Percentiles rank a stretch among this genome's conserved stretches.
These are phyloP conservation scores for Amblyornis subalaris DNA, from an alignment of 2,113 vertebrate species.

Conservation along the genomic window DNA sequence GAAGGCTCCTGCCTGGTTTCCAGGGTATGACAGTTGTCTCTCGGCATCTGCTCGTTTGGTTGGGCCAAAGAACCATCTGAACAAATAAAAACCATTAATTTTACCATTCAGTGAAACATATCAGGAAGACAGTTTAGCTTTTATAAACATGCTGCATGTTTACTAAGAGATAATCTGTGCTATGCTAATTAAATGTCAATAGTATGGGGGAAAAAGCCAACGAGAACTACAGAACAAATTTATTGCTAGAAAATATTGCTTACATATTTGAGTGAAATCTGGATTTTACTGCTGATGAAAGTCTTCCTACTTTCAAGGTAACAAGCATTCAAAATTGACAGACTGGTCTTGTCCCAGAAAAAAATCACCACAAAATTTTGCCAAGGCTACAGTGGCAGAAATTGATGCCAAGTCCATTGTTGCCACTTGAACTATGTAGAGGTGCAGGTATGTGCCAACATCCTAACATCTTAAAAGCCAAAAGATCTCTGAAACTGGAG, in stretches of 20 bases:
- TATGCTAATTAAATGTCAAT: not conserved
- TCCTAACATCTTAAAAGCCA: not conserved
- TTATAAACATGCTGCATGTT: not conserved
- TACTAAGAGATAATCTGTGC: not conserved
- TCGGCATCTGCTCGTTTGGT: slow-evolving; percentile 87
- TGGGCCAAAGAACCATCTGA: slow-evolving; percentile 91
- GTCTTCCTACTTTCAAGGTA: not conserved
- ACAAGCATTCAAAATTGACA: not conserved
- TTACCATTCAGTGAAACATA: not conserved
- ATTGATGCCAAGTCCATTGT: not conserved
- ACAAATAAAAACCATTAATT: slow-evolving; percentile 41
- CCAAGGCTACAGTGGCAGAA: not conserved
- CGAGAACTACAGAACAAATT: not conserved
- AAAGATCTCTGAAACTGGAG: not conserved
- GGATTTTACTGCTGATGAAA: not conserved
- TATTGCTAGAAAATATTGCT: not conserved
- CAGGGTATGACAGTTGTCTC: slow-evolving; percentile 76
- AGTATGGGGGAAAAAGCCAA: not conserved
- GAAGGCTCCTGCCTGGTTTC: slow-evolving; percentile 82
- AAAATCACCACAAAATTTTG: not conserved
- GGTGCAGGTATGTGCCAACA: not conserved
- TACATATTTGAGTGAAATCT: not conserved
- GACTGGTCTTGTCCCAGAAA: not conserved
- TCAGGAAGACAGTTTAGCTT: not conserved
- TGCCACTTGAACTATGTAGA: not conserved